Percentiles rank a stretch among this genome's conserved stretches.
Evolutionary conservation across 2,113 vertebrate genomes (phyloP).

Genomic region (Xyrauchen texanus): DNA sequence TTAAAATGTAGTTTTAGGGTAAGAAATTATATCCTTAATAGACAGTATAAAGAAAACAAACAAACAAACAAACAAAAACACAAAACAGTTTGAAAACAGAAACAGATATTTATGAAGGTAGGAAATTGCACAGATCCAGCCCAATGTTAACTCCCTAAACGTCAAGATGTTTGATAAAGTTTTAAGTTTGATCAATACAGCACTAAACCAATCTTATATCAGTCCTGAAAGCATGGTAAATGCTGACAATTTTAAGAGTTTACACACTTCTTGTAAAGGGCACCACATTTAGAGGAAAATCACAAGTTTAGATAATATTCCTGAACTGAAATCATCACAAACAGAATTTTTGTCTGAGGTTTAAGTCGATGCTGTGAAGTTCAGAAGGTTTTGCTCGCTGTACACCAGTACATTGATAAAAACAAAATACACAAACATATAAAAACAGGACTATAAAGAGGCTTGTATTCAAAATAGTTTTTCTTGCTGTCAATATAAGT

Average conservation of each 20-base stretch:
- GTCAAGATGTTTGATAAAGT: background rate
- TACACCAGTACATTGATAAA: background rate
- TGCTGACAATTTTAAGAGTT: background rate
- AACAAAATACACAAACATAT: constrained; percentile 3
- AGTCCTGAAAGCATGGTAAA: background rate
- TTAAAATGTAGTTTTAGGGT: background rate
- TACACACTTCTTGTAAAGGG: background rate
- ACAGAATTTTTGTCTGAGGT: too few relatives aligned
- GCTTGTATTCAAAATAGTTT: constrained; percentile 18
- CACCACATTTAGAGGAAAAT: background rate
- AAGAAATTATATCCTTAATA: background rate
- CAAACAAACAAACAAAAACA: background rate
- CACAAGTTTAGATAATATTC: background rate
- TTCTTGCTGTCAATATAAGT: background rate
- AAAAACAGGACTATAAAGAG: background rate
- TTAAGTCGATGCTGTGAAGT: too few relatives aligned
- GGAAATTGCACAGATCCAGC: background rate
- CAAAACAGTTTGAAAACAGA: background rate
- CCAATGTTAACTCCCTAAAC: background rate
- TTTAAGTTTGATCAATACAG: background rate
- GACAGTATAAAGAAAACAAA: background rate
- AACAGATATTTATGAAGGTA: too few relatives aligned
- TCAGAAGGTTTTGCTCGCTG: background rate
- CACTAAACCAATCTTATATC: background rate
- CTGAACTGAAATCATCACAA: too few relatives aligned